Evolutionary conservation across 2,888 invertebrate species (phyloP).

Genomic region (Ceramica pisi): DNA sequence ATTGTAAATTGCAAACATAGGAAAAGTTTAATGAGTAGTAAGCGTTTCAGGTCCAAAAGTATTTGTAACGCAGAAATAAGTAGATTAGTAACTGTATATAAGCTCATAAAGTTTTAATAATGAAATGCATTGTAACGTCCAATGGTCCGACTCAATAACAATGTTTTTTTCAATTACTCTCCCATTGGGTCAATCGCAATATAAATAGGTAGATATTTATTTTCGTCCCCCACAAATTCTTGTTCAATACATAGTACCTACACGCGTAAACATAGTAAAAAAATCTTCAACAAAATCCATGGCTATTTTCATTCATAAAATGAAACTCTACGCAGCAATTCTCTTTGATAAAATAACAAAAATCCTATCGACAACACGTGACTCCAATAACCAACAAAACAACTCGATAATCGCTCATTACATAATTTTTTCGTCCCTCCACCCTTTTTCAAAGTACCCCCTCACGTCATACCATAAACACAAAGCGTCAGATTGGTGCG

Average conservation of each 20-base stretch:
- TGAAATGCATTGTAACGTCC: neutral
- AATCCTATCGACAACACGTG: constrained; percentile 28
- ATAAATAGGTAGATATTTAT: neutral
- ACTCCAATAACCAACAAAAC: constrained; percentile 27
- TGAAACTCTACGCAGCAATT: too few species aligned
- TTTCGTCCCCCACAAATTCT: neutral
- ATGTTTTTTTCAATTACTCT: neutral
- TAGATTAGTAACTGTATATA: neutral
- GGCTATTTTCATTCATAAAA: neutral
- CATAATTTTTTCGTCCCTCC: constrained; percentile 17
- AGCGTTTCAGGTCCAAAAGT: neutral
- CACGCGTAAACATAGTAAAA: neutral
- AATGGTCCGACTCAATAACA: neutral
- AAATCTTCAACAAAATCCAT: neutral
- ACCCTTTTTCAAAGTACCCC: constrained; percentile 60
- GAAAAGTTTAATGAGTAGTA: constrained; percentile 9
- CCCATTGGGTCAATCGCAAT: neutral
- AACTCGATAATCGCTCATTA: constrained; percentile 25
- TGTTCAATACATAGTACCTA: neutral
- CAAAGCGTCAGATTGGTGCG: constrained; percentile 67
- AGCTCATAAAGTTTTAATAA: too few species aligned
- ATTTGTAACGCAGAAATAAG: neutral
- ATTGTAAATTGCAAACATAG: neutral
- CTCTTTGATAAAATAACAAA: neutral
- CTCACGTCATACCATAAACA: constrained; percentile 49